These are phyloP conservation scores for Octodonta nipae DNA, from an alignment of 2,888 invertebrate genomes.

Conservation along the genomic window DNA sequence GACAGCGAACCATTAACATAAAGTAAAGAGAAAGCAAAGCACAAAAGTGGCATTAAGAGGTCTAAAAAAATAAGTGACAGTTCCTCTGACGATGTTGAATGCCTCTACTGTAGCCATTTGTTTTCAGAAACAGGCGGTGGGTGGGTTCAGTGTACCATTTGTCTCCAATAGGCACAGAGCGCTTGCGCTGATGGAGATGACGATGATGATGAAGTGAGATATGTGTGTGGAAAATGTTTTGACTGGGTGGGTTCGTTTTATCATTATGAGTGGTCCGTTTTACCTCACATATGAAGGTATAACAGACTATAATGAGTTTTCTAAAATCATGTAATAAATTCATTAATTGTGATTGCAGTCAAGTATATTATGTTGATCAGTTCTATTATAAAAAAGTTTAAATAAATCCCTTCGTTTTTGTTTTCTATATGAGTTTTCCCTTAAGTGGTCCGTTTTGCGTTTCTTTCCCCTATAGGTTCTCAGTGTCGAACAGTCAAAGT, in stretches of 20 bases:
- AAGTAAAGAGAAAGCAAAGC: too few relatives aligned
- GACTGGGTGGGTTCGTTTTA: not conserved
- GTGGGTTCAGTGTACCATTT: conserved; percentile 4
- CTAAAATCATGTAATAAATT: not conserved
- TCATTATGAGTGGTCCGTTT: not conserved
- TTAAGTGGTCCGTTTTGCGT: not conserved
- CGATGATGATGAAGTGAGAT: too few relatives aligned
- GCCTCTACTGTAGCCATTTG: conserved; percentile 5
- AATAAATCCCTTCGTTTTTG: too few relatives aligned
- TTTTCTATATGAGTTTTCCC: not conserved
- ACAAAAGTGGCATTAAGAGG: too few relatives aligned
- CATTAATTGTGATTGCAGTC: too few relatives aligned
- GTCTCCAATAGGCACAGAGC: conserved; percentile 2
- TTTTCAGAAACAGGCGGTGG: conserved; percentile 6
- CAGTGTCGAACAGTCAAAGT: too few relatives aligned
- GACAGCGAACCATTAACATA: too few relatives aligned
- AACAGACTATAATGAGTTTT: not conserved
- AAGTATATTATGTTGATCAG: too few relatives aligned
- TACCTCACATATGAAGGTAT: not conserved
- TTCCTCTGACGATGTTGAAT: conserved; percentile 3
- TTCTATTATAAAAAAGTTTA: too few relatives aligned
- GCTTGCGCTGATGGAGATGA: conserved; percentile 4
- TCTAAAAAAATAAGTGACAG: not conserved
- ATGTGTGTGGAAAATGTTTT: too few relatives aligned
- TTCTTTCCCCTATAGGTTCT: conserved; percentile 1